Evolutionary conservation across 2,888 invertebrate species (phyloP).

Genomic region (Hermaeophaga mercurialis): DNA sequence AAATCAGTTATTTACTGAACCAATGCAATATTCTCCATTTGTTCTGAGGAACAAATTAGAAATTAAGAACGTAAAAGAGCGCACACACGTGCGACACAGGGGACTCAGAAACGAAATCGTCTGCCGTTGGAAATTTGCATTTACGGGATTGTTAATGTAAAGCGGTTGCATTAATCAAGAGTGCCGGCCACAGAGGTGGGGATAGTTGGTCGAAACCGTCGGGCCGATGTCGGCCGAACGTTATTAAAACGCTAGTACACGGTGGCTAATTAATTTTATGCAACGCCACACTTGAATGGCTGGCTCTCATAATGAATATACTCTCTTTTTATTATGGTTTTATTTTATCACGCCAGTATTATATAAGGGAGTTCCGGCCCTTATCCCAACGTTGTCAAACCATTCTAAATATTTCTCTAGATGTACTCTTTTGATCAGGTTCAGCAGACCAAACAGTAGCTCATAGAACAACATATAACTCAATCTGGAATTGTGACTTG

Average conservation of each 20-base stretch:
- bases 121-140: constrained; percentile 49
- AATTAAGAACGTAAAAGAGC: too few relatives aligned
- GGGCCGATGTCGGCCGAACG: constrained; percentile 44
- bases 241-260: constrained; percentile 57
- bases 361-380: not conserved
- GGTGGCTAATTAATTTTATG: constrained; percentile 59
- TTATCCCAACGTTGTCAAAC: not conserved
- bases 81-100: too few relatives aligned
- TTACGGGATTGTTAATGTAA: constrained; percentile 59
- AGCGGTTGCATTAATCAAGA: constrained; percentile 58
- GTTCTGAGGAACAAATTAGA: too few relatives aligned
- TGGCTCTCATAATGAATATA: constrained; percentile 57
- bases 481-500: too few relatives aligned
- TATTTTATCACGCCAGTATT: constrained; percentile 36
- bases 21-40: too few relatives aligned
- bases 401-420: too few relatives aligned
- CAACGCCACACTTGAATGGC: constrained; percentile 58
- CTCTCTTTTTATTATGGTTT: constrained; percentile 49
- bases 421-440: too few relatives aligned
- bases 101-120: constrained; percentile 9
- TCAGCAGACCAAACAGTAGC: too few relatives aligned
- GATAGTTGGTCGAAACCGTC: constrained; percentile 45
- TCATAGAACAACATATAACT: too few relatives aligned
- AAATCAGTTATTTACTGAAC: too few relatives aligned
- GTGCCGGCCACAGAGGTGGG: constrained; percentile 54